These are phyloP conservation scores for Crocallis elinguaria DNA, from an alignment of 2,888 invertebrate genomes.

Conservation along the genomic window DNA sequence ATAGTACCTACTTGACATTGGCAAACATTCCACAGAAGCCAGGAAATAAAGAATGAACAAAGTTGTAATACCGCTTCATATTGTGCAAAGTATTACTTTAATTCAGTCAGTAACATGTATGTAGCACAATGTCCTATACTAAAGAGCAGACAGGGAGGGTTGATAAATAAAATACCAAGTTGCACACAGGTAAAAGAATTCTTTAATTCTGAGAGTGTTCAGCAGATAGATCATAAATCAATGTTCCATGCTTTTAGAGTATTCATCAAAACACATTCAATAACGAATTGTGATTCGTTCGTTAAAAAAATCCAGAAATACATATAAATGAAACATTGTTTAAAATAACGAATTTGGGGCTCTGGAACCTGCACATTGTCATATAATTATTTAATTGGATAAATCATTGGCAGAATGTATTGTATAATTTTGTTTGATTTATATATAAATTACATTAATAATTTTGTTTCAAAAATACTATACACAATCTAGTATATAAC, in stretches of 20 bases:
- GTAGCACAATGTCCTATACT: no score
- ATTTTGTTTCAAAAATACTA: conserved; percentile 44
- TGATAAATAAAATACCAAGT: conserved; percentile 37
- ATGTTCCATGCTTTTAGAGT: conserved; percentile 3
- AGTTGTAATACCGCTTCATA: no score
- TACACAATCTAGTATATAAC: conserved; percentile 50
- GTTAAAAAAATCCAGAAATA: conserved; percentile 11
- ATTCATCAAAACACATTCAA: conserved; percentile 11
- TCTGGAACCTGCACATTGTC: conserved; percentile 66
- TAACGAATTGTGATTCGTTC: conserved; percentile 1
- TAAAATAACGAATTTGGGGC: conserved; percentile 58
- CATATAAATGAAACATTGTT: conserved; percentile 28
- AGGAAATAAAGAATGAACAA: no score
- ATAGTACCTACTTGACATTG: no score
- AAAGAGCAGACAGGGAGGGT: background rate
- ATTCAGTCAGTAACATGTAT: no score
- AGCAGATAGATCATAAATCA: conserved; percentile 17
- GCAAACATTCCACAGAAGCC: no score
- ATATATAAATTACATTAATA: conserved; percentile 31
- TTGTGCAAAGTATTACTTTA: no score
- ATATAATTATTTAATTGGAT: conserved; percentile 5
- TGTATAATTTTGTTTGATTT: conserved; percentile 8
- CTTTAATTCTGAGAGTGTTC: conserved; percentile 48
- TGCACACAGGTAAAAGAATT: conserved; percentile 68
- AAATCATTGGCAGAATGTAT: conserved; percentile 8